A percentile compares a stretch with the other conserved stretches of the same genome.
These are phyloP conservation scores for Crax fasciolata DNA, from an alignment of 2,797 vertebrate species.

Conservation along the genomic window DNA sequence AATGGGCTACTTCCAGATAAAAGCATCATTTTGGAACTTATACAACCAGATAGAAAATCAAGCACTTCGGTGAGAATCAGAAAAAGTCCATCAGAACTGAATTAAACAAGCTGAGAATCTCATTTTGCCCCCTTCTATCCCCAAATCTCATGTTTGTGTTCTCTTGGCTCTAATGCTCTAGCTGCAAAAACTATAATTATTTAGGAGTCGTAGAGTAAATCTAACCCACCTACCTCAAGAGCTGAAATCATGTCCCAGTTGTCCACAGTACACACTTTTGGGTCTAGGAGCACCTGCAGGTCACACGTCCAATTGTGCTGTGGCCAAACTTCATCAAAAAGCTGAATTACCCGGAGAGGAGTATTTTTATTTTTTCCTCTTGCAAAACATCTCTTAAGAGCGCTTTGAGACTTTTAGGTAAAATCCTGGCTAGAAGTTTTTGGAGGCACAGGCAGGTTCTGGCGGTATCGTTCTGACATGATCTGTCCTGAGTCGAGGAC, in stretches of 20 bases:
- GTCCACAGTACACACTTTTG: neutral
- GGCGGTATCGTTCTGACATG: neutral
- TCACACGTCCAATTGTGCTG: fast-evolving
- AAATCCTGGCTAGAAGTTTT: neutral
- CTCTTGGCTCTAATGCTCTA: neutral
- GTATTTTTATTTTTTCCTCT: neutral
- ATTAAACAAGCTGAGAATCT: neutral
- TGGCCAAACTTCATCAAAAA: neutral
- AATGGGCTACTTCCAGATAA: neutral
- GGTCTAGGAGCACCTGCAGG: neutral
- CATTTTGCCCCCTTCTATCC: neutral
- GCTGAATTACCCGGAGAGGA: neutral
- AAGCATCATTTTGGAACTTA: neutral
- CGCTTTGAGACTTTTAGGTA: neutral
- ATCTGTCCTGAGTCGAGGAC: neutral
- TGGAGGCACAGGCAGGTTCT: neutral
- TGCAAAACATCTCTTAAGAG: neutral
- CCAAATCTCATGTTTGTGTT: fast-evolving
- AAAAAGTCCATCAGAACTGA: neutral
- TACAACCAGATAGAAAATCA: neutral
- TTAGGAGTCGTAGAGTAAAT: neutral
- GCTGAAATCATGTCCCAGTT: neutral
- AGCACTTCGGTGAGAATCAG: neutral
- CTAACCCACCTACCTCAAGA: neutral
- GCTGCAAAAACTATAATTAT: neutral